phyloP scores from a whole-genome alignment of 2,113 vertebrate species.

The Irena cyanogastra region DNA sequence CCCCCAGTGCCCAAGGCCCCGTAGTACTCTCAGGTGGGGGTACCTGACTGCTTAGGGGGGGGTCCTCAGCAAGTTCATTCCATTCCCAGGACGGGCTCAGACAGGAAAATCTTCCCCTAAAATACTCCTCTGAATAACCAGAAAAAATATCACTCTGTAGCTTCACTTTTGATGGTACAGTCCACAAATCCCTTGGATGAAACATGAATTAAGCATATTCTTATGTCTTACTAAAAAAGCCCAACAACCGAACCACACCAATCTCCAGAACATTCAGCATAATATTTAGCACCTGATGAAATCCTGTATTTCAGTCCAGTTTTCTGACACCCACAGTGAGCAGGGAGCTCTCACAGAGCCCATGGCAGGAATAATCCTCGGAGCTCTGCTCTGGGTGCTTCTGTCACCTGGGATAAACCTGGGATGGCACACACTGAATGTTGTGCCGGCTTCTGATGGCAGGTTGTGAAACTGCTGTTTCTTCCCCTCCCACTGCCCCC shows the following conservation, averaged over 20 bases:
- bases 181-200: not conserved
- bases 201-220: not conserved
- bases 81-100: not conserved
- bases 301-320: rapidly evolving
- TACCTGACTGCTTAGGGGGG: rapidly evolving
- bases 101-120: not conserved
- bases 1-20: rapidly evolving
- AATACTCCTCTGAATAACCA: not conserved
- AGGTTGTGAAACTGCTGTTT: not conserved
- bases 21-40: not conserved
- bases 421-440: not conserved
- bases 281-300: not conserved
- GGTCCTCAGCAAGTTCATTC: not conserved
- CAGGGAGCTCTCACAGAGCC: not conserved
- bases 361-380: no score
- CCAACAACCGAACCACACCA: rapidly evolving
- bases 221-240: not conserved
- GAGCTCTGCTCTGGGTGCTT: not conserved
- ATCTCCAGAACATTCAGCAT: not conserved
- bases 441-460: not conserved
- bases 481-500: not conserved
- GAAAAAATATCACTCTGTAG: not conserved
- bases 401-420: not conserved
- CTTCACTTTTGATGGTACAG: rapidly evolving
- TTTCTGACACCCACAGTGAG: not conserved